These are phyloP conservation scores for Melolontha melolontha DNA, from an alignment of 2,888 invertebrate species.

Conservation along the genomic window DNA sequence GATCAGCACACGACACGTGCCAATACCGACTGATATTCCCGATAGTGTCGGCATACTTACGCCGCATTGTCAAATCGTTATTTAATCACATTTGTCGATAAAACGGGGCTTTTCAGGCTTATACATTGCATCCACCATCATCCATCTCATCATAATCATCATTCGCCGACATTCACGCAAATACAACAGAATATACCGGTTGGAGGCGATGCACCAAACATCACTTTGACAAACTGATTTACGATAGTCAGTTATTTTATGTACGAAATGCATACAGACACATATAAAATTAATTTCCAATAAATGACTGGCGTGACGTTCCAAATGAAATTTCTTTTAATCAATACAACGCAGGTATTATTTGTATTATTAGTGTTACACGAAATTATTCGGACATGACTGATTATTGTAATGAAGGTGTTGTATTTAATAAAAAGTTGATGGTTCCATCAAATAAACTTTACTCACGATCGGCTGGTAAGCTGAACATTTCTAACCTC, in stretches of 20 bases:
- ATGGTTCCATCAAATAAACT: no score
- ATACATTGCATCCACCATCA: neutral
- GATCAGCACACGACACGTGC: constrained; percentile 51
- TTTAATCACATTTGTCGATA: constrained; percentile 52
- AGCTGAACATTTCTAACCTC: no score
- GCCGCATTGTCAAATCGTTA: constrained; percentile 52
- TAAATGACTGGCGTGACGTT: constrained; percentile 27
- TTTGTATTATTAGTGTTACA: no score
- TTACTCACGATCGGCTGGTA: no score
- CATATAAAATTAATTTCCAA: constrained; percentile 39
- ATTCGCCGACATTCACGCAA: no score
- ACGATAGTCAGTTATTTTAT: neutral
- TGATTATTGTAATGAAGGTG: no score
- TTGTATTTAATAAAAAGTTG: no score
- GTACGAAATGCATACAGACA: neutral
- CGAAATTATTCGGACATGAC: no score
- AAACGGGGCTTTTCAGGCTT: neutral
- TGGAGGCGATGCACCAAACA: neutral
- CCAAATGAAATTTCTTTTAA: constrained; percentile 39
- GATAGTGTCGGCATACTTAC: constrained; percentile 45
- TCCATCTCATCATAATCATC: constrained; percentile 4
- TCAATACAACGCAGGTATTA: constrained; percentile 7
- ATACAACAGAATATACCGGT: no score
- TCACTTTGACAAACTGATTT: constrained; percentile 26
- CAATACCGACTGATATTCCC: constrained; percentile 34